Percentiles rank a stretch among this genome's conserved stretches.
Evolutionary conservation across 1,140 invertebrate species (phyloP).

Genomic region (Drosophila malerkotliana): DNA sequence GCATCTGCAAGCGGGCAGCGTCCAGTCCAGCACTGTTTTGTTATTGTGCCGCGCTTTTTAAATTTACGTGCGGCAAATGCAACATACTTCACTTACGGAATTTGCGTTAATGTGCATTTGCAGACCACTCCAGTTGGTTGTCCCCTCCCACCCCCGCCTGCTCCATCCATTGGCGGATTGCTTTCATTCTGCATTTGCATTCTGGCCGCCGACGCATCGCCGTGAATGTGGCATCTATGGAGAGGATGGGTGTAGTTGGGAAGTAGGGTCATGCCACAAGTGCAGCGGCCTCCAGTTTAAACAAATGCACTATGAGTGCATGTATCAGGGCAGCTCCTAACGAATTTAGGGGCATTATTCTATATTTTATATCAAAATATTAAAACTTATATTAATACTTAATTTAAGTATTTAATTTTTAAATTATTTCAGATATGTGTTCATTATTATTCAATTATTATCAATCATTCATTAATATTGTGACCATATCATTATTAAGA

Average conservation of each 20-base stretch:
- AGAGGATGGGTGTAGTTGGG: neutral
- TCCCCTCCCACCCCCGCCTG: neutral
- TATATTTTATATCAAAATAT: neutral
- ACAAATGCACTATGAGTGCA: slow-evolving; percentile 74
- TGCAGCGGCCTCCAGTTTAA: slow-evolving; percentile 75
- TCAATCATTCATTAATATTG: too few species aligned
- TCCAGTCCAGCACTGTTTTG: slow-evolving; percentile 59
- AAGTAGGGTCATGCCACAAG: slow-evolving; percentile 53
- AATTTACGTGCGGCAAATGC: slow-evolving; percentile 81
- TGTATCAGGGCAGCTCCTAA: slow-evolving; percentile 38
- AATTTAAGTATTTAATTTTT: too few species aligned
- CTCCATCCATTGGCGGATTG: slow-evolving; percentile 28
- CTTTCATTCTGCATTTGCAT: slow-evolving; percentile 73
- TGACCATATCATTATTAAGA: too few species aligned
- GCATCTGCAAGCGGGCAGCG: slow-evolving; percentile 56
- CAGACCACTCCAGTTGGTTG: slow-evolving; percentile 72
- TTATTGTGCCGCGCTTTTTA: slow-evolving; percentile 80
- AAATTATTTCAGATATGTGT: too few species aligned
- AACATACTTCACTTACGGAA: slow-evolving; percentile 82
- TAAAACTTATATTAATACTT: too few species aligned
- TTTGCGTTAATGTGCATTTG: slow-evolving; percentile 81
- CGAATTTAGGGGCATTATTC: neutral
- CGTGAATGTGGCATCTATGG: slow-evolving; percentile 19
- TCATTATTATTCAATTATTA: too few species aligned
- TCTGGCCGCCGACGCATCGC: slow-evolving; percentile 58